Conservation (phyloP, 2,888 invertebrate genomes). For the Polydrusus tereticollis region DNA sequence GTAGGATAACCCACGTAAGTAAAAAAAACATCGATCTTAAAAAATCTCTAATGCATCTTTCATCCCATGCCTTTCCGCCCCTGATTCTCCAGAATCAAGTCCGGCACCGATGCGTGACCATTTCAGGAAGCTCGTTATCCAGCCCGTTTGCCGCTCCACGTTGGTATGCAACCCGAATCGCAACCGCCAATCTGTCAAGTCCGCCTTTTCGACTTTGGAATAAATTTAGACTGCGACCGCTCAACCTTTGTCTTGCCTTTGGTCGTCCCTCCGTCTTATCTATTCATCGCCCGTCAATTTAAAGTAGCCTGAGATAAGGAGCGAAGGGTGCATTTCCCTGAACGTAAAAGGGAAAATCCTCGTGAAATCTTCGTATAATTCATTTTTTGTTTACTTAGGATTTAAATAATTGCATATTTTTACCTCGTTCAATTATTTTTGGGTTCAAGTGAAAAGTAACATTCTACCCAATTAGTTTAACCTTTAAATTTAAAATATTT, state of each 20-base stretch:
- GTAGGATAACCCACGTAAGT: too few relatives aligned
- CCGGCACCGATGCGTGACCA: conserved; percentile 36
- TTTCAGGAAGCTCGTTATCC: conserved; percentile 46
- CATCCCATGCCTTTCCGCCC: conserved; percentile 8
- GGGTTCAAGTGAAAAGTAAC: not conserved
- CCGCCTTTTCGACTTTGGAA: conserved; percentile 44
- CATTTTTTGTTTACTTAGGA: not conserved
- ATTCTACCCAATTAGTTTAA: not conserved
- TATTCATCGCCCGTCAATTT: conserved; percentile 46
- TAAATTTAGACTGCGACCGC: conserved; percentile 39
- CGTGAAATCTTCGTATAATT: not conserved
- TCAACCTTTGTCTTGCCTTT: conserved; percentile 44
- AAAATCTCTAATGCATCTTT: not conserved
- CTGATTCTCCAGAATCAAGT: conserved; percentile 44
- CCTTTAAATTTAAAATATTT: too few relatives aligned
- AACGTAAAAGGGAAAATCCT: not conserved
- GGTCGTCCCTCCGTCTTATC: conserved; percentile 38
- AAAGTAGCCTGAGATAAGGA: conserved; percentile 26
- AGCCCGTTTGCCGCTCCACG: conserved; percentile 4
- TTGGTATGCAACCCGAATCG: conserved; percentile 46
- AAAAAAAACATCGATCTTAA: not conserved
- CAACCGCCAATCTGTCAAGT: conserved; percentile 47
- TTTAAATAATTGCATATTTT: not conserved
- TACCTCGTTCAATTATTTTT: not conserved
- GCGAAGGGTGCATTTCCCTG: conserved; percentile 3